phyloP scores from a whole-genome alignment of 2,888 invertebrate species.

The Heteromurus nitidus region DNA sequence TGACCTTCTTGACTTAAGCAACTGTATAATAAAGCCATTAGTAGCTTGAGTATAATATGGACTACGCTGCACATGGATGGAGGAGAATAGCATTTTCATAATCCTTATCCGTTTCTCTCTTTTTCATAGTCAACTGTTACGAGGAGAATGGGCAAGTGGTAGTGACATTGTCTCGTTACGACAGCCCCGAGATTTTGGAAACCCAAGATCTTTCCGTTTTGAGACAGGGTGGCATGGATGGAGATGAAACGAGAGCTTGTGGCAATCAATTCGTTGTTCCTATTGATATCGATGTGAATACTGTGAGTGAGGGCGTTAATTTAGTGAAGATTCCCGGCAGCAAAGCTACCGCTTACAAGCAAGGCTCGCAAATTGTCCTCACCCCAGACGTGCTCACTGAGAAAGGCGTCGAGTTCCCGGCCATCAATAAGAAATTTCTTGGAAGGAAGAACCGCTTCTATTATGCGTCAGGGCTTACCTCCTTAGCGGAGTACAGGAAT shows the following conservation, averaged over 20 bases:
- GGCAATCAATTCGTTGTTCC: slow-evolving; percentile 69
- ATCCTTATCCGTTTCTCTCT: not conserved
- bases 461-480: slow-evolving; percentile 76
- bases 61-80: not conserved
- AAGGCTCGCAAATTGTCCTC: slow-evolving; percentile 74
- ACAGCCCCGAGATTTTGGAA: slow-evolving; percentile 75
- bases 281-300: slow-evolving; percentile 68
- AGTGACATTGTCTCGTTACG: slow-evolving; percentile 75
- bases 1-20: slow-evolving; percentile 30
- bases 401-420: slow-evolving; percentile 77
- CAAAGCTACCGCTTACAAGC: slow-evolving; percentile 75
- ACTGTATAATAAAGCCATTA: slow-evolving; percentile 59
- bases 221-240: slow-evolving; percentile 64
- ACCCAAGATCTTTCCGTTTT: slow-evolving; percentile 75
- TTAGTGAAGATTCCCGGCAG: slow-evolving; percentile 75
- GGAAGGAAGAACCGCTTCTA: slow-evolving; percentile 76
- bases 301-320: slow-evolving; percentile 74
- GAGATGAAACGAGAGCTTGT: slow-evolving; percentile 67
- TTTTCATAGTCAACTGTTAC: slow-evolving; percentile 76
- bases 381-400: slow-evolving; percentile 72
- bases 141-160: slow-evolving; percentile 77
- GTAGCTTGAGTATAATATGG: no score
- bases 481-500: slow-evolving; percentile 74
- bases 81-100: not conserved
- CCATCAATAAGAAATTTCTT: slow-evolving; percentile 76